Conservation (phyloP, 1,140 invertebrate genomes). For the Caenorhabditis briggsae region DNA sequence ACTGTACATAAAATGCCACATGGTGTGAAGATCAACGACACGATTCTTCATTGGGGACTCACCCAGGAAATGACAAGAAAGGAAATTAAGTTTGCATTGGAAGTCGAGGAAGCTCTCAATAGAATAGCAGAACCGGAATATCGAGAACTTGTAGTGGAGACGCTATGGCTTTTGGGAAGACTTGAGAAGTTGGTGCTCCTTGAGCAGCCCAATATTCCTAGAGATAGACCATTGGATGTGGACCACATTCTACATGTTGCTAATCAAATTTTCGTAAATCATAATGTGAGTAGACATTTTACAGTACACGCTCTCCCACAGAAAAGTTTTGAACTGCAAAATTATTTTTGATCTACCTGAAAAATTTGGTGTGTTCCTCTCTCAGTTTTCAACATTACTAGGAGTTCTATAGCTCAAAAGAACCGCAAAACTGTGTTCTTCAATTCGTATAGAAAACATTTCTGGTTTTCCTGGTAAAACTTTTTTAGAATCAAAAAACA, state of each 20-base stretch:
- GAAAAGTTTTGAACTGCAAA: no score
- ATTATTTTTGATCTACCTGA: no score
- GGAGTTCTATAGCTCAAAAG: no score
- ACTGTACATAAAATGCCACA: slow-evolving; percentile 77
- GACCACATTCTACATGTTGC: slow-evolving; percentile 93
- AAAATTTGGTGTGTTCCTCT: no score
- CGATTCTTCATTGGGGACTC: slow-evolving; percentile 72
- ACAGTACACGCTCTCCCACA: no score
- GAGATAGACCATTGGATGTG: slow-evolving; percentile 90
- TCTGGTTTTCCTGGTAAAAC: no score
- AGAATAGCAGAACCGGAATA: slow-evolving; percentile 98
- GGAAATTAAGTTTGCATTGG: slow-evolving; percentile 96
- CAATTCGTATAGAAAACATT: no score
- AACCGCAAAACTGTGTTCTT: no score
- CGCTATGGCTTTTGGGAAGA: slow-evolving; percentile 86
- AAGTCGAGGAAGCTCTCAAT: slow-evolving; percentile 97
- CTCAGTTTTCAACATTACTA: no score
- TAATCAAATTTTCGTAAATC: slow-evolving; percentile 93
- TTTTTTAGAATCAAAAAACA: no score
- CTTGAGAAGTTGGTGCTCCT: slow-evolving; percentile 74
- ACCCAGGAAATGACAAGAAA: slow-evolving; percentile 81
- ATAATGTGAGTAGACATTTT: slow-evolving; percentile 84
- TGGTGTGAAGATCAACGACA: slow-evolving; percentile 74
- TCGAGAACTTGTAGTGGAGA: slow-evolving; percentile 95
- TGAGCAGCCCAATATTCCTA: slow-evolving; percentile 70